Percentiles rank a stretch among this genome's conserved stretches.
These are phyloP conservation scores for Polypedilum pembai DNA, from an alignment of 1,140 invertebrate genomes.

Conservation along the genomic window DNA sequence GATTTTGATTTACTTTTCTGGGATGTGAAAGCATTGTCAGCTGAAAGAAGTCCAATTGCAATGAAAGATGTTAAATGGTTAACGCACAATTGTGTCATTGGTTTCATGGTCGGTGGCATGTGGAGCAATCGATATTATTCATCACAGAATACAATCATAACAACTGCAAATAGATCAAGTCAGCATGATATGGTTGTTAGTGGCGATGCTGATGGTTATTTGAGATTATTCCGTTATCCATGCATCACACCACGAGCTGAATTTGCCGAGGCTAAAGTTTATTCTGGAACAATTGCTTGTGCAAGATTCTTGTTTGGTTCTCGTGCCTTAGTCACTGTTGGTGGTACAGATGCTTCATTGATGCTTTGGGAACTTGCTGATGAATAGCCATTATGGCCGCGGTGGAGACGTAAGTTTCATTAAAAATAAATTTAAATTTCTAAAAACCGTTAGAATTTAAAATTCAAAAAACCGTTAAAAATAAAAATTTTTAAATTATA, in stretches of 20 bases:
- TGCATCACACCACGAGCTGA: constrained; percentile 75
- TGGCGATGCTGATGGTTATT: constrained; percentile 85
- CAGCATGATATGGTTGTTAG: constrained; percentile 75
- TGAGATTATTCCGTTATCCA: constrained; percentile 82
- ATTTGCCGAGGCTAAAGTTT: constrained; percentile 80
- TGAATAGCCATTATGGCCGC: constrained; percentile 45
- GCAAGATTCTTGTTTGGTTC: constrained; percentile 79
- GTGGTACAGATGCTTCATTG: constrained; percentile 83
- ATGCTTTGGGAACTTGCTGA: constrained; percentile 86
- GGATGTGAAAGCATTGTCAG: constrained; percentile 74
- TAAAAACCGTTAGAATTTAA: no score
- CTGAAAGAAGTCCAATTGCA: constrained; percentile 73
- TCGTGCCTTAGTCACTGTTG: constrained; percentile 76
- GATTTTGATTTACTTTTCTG: constrained; percentile 88
- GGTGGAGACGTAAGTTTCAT: constrained; percentile 38
- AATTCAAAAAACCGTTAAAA: no score
- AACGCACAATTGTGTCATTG: constrained; percentile 74
- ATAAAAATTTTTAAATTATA: no score
- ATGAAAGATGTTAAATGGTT: constrained; percentile 88
- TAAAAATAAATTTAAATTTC: no score
- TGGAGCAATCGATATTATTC: constrained; percentile 86
- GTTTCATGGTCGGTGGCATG: constrained; percentile 78
- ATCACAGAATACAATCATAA: constrained; percentile 64
- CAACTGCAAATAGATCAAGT: constrained; percentile 70
- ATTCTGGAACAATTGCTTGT: constrained; percentile 76